These are phyloP conservation scores for Panthera uncia DNA, from an alignment of 2,113 vertebrate species.

Conservation along the genomic window DNA sequence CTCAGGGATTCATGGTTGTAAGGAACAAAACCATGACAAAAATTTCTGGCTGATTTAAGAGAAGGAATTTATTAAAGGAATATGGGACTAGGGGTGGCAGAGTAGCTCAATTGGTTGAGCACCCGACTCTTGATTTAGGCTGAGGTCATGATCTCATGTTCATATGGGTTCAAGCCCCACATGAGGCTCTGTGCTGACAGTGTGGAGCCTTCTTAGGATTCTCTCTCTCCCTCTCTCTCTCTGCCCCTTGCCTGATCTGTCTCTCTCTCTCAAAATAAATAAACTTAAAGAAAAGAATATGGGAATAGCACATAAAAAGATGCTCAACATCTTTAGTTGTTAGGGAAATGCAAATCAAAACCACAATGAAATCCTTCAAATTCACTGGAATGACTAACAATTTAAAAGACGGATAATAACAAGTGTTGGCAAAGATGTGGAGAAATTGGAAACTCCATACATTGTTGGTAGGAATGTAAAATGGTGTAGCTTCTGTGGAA, in stretches of 20 bases:
- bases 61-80: background rate
- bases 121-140: background rate
- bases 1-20: background rate
- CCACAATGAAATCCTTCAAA: background rate
- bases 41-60: background rate
- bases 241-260: no score
- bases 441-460: background rate
- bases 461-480: background rate
- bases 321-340: background rate
- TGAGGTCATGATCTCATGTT: background rate
- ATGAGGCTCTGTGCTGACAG: background rate
- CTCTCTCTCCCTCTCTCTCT: background rate
- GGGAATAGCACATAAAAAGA: background rate
- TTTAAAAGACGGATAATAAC: background rate
- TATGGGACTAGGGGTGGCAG: background rate
- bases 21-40: background rate
- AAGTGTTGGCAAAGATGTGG: background rate
- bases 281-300: background rate
- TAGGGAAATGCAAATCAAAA: background rate
- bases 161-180: background rate
- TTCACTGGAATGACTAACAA: background rate
- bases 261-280: background rate
- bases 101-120: background rate
- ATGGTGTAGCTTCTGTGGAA: background rate
- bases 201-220: background rate